Evolutionary conservation across 2,888 invertebrate species (phyloP), one percentile per base, ranked within the genome.

Genomic region (Andrena hattorfiana): DNA sequence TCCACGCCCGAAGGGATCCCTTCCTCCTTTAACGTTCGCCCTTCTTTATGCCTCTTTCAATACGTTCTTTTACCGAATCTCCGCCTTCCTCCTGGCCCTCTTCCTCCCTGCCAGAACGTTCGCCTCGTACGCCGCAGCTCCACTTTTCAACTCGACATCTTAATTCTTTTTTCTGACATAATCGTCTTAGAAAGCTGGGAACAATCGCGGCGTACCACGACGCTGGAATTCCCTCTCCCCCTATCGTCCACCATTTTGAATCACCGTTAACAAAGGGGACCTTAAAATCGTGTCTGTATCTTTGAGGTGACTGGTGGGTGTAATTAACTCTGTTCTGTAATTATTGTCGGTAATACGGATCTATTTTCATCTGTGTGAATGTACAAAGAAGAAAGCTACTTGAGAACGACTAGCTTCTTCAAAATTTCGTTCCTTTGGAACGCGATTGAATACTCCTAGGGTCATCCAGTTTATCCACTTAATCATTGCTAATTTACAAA

Each of bases 141-240:
- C 89, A 90, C 91, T 90, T 92, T 91, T 92, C 89, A 90, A 91
- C 91, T 90, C 92, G 90, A 90, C 91, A 87, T 90, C 89, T 91
- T 89, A 91, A 90, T 92, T 90, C 89, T 90, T 86, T 89, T 88
- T 89, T 90, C 86, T 82, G 86, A 85, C 87, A 81, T 92, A 92
- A 92, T 92, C 92, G 91, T 90, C 92, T 92, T 92, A 92, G 84
- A 68, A 28, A 51, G 49, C 75, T 54, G 60, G 62, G 66, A 64
- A 71, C 63, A 48, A 51, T 63, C 63, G 59, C 60, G 51, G 68
- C 76, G 80, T 64, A 69, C 66, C 69, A 70, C 62, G 59, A 64
- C 42, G 30, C 10, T 51, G 60, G 67, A 71, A 77, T 76, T 73
- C 64, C 74, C 28, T 26, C 67, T 8, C 30, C 42, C 49, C 10